Base-by-base conservation (phyloP, 2,113 vertebrate genomes). In the Natator depressus region DNA sequence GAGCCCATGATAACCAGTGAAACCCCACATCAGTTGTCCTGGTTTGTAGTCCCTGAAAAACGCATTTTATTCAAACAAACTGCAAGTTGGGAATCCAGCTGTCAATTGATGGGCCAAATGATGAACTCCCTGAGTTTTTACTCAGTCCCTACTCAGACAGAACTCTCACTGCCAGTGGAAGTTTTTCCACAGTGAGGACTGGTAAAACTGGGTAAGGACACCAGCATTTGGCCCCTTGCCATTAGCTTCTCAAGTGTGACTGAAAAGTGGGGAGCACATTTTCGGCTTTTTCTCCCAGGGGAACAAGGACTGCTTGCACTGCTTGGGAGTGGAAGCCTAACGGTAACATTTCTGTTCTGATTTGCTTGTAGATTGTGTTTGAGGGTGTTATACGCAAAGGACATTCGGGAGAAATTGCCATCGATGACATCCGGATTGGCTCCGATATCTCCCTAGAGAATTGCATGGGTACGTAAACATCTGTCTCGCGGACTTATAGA, bases 361-460 rank as follows among this genome's bases (percentile, higher is more conserved):
- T 89, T 93, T 17, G 90, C 81, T 95, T 91, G 31, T 88, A 99
- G 99, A 99, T 99, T 92, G 99, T 99, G 94, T 99, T 99, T 46
- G 99, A 99, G 88, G 99, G 99, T 1, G 98, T 99, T 82, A 99
- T 99, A 95, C 99, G 99, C 75, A 99, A 97, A 3, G 98, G 99
- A 35, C 99, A 97, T 86, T 95, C 97, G 0, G 99, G 99, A 94
- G 98, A 99, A 97, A 99, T 99, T 51, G 98, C 99, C 95, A 98
- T 99, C 12, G 99, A 99, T 94, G 99, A 99, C 98, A 99, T 99
- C 93, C 99, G 99, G 96, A 99, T 99, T 54, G 99, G 98, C 98
- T 98, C 98, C 1, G 99, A 98, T 78, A 98, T 99, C 59, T 99
- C 99, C 0, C 98, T 99, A 98, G 99, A 99, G 95, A 98, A 99